Evolutionary conservation across 2,113 vertebrate species (phyloP).

Genomic region (Clarias batrachus): DNA sequence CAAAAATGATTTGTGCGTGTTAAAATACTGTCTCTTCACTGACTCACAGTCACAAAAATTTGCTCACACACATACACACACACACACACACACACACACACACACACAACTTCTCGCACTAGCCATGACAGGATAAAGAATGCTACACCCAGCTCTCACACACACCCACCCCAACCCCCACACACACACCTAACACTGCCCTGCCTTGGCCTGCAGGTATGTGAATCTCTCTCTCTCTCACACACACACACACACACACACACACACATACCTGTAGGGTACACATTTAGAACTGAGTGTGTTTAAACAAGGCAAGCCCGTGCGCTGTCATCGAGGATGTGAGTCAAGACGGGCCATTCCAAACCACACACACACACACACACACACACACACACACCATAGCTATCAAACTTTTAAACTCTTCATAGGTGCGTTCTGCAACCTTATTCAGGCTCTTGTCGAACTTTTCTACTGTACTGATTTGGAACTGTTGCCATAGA

Average conservation of each 20-base stretch:
- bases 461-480: neutral
- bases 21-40: constrained; percentile 3
- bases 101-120: neutral
- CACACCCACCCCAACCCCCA: neutral
- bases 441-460: neutral
- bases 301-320: constrained; percentile 32
- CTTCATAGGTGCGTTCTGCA: neutral
- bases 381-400: constrained; percentile 6
- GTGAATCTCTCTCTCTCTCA: constrained; percentile 19
- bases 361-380: constrained; percentile 8
- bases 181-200: constrained; percentile 23
- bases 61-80: neutral
- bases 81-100: neutral
- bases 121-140: constrained; percentile 47
- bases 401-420: neutral
- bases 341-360: constrained; percentile 31
- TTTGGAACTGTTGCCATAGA: neutral
- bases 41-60: constrained; percentile 11
- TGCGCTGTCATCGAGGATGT: constrained; percentile 35
- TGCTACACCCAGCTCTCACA: constrained; percentile 30
- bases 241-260: constrained; percentile 1
- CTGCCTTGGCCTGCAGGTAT: constrained; percentile 47
- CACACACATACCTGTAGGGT: constrained; percentile 36
- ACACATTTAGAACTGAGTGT: constrained; percentile 19
- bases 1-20: neutral